Conservation (phyloP, 2,797 vertebrate genomes). For the Protosalanx chinensis region DNA sequence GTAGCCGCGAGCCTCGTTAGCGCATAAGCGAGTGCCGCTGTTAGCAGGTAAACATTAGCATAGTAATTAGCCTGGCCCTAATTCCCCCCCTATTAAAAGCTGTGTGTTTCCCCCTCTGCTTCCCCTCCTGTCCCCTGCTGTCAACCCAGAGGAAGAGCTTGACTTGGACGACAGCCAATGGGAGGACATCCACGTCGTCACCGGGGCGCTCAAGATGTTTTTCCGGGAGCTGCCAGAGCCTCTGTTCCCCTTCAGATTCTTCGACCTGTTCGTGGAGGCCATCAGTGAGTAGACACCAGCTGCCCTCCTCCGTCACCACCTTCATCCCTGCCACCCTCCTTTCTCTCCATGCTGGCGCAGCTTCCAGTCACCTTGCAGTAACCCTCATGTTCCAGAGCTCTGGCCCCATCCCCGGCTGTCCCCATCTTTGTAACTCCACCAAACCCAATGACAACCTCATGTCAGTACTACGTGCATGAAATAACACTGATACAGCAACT, state of each 20-base stretch:
- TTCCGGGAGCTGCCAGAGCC: constrained; percentile 96
- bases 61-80: constrained; percentile 93
- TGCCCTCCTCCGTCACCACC: constrained; percentile 6
- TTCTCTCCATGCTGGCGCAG: constrained; percentile 6
- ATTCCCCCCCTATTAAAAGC: constrained; percentile 91
- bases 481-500: constrained; percentile 8
- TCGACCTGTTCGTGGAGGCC: constrained; percentile 87
- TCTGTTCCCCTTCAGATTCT: constrained; percentile 90
- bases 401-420: too few species aligned
- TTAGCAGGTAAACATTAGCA: constrained; percentile 92
- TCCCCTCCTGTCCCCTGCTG: constrained; percentile 61
- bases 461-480: constrained; percentile 1
- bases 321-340: constrained; percentile 3
- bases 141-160: constrained; percentile 93
- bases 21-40: constrained; percentile 76
- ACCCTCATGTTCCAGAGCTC: background rate
- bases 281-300: constrained; percentile 82
- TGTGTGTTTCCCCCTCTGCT: constrained; percentile 81
- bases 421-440: background rate
- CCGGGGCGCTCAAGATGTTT: constrained; percentile 98
- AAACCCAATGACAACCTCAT: background rate
- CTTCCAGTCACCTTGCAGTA: constrained; percentile 10
- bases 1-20: constrained; percentile 84
- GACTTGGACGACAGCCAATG: constrained; percentile 97
- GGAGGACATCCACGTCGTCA: constrained; percentile 98